Percentiles rank a stretch among this genome's conserved stretches.
These are phyloP conservation scores for Aleadryas rufinucha DNA, from an alignment of 2,113 vertebrate species.

Conservation along the genomic window DNA sequence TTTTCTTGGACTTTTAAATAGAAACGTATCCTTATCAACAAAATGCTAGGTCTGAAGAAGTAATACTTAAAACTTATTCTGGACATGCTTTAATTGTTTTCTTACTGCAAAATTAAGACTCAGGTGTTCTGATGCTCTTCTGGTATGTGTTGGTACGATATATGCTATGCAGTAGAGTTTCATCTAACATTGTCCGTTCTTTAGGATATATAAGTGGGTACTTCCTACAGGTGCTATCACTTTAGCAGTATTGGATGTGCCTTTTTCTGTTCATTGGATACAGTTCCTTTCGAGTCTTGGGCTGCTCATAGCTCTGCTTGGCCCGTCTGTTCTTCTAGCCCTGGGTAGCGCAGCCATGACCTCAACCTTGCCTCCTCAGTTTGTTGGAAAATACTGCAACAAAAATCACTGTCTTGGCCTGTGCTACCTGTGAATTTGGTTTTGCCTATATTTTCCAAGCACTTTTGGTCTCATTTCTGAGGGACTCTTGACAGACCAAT, in stretches of 20 bases:
- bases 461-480: not conserved
- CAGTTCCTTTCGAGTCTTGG: not conserved
- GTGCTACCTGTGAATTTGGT: not conserved
- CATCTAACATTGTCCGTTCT: fast-evolving
- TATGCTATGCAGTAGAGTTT: not conserved
- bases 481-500: not conserved
- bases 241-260: not conserved
- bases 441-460: not conserved
- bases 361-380: not conserved
- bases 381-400: not conserved
- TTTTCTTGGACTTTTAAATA: not conserved
- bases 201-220: not conserved
- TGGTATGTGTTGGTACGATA: too few species aligned
- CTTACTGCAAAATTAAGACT: not conserved
- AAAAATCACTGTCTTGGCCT: not conserved
- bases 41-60: not conserved
- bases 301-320: not conserved
- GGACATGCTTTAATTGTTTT: not conserved
- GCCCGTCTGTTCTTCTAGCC: not conserved
- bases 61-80: not conserved
- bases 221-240: not conserved
- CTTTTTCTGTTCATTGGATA: not conserved
- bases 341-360: fast-evolving
- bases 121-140: not conserved
- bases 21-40: not conserved